Conservation (phyloP, 2,888 invertebrate species). For the Alsophila aescularia region DNA sequence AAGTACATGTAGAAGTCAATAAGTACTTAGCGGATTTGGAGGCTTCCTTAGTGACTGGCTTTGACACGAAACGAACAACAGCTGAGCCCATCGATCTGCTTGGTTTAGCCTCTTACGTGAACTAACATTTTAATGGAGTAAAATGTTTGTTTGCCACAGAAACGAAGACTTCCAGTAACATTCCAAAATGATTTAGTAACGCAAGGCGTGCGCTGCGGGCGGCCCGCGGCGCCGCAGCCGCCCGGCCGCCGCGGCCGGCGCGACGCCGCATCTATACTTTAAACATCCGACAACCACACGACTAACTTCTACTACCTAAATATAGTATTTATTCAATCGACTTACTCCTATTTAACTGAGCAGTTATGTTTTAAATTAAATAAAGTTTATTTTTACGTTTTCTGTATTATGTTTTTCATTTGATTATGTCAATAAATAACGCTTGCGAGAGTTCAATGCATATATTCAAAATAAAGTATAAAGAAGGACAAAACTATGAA, state of each 20-base stretch:
- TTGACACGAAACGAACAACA: neutral
- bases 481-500: neutral
- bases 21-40: conserved; percentile 1
- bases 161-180: conserved; percentile 80
- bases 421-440: conserved; percentile 24
- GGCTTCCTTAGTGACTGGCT: conserved; percentile 13
- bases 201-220: conserved; percentile 52
- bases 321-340: conserved; percentile 62
- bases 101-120: conserved; percentile 42
- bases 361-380: conserved; percentile 74
- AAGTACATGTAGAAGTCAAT: conserved; percentile 24
- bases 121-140: conserved; percentile 68
- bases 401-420: conserved; percentile 71
- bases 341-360: conserved; percentile 62
- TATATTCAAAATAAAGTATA: conserved; percentile 1
- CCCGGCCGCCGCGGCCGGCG: conserved; percentile 37
- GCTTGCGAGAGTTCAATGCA: neutral
- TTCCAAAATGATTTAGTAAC: conserved; percentile 78
- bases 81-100: conserved; percentile 11
- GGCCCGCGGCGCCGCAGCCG: conserved; percentile 40
- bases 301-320: conserved; percentile 42
- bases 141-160: conserved; percentile 80
- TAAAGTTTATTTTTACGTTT: conserved; percentile 82
- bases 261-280: conserved; percentile 41
- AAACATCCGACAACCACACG: conserved; percentile 40